These are phyloP conservation scores for Mungos mungo DNA, from an alignment of 2,113 vertebrate species.

Conservation along the genomic window DNA sequence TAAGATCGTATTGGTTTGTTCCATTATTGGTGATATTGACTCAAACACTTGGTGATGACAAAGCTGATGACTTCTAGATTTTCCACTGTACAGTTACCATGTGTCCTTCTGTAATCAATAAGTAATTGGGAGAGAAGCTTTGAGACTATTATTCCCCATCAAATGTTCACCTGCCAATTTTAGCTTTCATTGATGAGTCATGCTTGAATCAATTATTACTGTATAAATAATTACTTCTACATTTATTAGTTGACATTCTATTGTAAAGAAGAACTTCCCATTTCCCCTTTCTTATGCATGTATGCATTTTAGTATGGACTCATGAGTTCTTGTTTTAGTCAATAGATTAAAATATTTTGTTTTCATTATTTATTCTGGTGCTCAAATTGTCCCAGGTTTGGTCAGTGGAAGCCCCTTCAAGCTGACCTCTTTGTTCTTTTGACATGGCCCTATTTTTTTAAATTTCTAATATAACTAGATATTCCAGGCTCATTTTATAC, in stretches of 20 bases:
- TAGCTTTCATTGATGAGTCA: not conserved
- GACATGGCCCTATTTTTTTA: not conserved
- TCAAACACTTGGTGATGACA: not conserved
- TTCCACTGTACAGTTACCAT: not conserved
- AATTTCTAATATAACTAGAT: not conserved
- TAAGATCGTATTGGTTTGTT: not conserved
- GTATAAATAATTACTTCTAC: not conserved
- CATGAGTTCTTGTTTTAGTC: not conserved
- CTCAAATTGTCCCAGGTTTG: not conserved
- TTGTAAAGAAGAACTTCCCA: not conserved
- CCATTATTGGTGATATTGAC: not conserved
- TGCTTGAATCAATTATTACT: not conserved
- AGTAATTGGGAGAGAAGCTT: not conserved
- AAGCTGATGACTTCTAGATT: not conserved
- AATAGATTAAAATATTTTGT: not conserved
- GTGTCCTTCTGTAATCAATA: constrained; percentile 23
- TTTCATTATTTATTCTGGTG: not conserved
- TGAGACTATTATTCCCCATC: not conserved
- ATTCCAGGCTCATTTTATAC: not conserved
- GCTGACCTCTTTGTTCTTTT: not conserved
- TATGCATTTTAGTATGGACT: not conserved
- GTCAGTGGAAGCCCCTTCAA: not conserved
- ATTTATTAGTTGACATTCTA: constrained; percentile 24
- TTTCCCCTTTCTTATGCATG: not conserved
- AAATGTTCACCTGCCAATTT: not conserved